Percentiles rank a stretch among this genome's conserved stretches.
phyloP scores from a whole-genome alignment of 2,888 invertebrate genomes.

The Pecten maximus region DNA sequence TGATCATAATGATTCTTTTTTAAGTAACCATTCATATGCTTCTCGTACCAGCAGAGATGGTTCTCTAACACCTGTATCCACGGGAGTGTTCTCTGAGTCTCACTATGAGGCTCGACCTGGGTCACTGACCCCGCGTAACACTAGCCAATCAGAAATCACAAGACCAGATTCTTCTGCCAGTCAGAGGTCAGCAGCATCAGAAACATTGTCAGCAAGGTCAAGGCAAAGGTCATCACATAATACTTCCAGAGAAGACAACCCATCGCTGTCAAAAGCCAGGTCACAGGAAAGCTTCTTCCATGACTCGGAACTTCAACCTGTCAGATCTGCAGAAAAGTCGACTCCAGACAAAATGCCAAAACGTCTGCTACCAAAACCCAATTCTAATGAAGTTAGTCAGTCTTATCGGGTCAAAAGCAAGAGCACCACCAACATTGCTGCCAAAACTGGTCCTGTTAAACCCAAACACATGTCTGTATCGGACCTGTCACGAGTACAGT shows the following conservation, averaged over 20 bases:
- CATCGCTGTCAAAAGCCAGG: constrained; percentile 64
- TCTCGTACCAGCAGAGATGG: constrained; percentile 47
- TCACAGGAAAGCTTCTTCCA: constrained; percentile 74
- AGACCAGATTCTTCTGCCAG: constrained; percentile 68
- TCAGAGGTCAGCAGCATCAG: constrained; percentile 66
- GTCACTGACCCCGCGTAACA: constrained; percentile 48
- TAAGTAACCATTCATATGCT: constrained; percentile 40
- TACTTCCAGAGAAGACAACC: constrained; percentile 53
- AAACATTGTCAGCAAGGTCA: constrained; percentile 52
- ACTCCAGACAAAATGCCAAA: constrained; percentile 69
- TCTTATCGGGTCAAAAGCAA: constrained; percentile 74
- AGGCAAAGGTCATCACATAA: constrained; percentile 37
- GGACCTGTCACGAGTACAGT: constrained; percentile 66
- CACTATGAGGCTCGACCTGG: constrained; percentile 42
- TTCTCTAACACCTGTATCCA: constrained; percentile 52
- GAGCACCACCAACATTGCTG: constrained; percentile 69
- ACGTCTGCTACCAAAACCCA: constrained; percentile 72
- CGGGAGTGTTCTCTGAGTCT: constrained; percentile 41
- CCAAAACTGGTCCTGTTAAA: constrained; percentile 69
- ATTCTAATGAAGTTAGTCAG: constrained; percentile 60
- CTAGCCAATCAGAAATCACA: constrained; percentile 43
- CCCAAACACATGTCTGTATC: constrained; percentile 74
- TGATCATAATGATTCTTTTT: constrained; percentile 45
- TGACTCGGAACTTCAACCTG: constrained; percentile 57
- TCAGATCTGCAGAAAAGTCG: constrained; percentile 49